phyloP scores from a whole-genome alignment of 2,888 invertebrate genomes.

The Creontiades dilutus region DNA sequence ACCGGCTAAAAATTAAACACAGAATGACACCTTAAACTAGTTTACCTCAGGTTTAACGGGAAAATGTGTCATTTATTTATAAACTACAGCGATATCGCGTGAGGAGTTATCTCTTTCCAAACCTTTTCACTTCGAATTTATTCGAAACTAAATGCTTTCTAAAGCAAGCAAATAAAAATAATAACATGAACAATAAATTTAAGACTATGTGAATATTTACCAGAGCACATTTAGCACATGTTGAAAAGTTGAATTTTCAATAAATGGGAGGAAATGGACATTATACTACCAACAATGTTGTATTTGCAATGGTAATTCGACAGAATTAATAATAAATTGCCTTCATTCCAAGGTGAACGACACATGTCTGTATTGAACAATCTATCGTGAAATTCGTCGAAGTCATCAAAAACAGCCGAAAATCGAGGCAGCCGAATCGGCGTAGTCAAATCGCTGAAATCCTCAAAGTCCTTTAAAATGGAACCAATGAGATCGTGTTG shows the following conservation, averaged over 20 bases:
- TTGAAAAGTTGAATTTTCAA: too few relatives aligned
- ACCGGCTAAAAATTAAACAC: too few relatives aligned
- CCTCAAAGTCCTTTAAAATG: conserved; percentile 20
- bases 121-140: not conserved
- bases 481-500: conserved; percentile 27
- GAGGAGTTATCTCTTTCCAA: not conserved
- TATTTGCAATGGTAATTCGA: not conserved
- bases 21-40: not conserved
- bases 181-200: too few relatives aligned
- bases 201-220: too few relatives aligned
- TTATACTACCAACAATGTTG: too few relatives aligned
- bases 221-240: too few relatives aligned
- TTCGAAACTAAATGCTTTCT: not conserved
- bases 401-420: conserved; percentile 23
- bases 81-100: not conserved
- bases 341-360: not conserved
- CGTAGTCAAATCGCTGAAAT: conserved; percentile 13
- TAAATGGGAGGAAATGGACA: too few relatives aligned
- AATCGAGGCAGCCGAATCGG: not conserved
- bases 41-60: not conserved
- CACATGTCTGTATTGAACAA: not conserved
- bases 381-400: conserved; percentile 36
- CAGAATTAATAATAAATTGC: not conserved
- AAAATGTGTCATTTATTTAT: conserved; percentile 40
- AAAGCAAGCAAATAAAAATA: too few relatives aligned